Conservation (phyloP, 2,888 invertebrate species). For the Amblyteles armatorius region DNA sequence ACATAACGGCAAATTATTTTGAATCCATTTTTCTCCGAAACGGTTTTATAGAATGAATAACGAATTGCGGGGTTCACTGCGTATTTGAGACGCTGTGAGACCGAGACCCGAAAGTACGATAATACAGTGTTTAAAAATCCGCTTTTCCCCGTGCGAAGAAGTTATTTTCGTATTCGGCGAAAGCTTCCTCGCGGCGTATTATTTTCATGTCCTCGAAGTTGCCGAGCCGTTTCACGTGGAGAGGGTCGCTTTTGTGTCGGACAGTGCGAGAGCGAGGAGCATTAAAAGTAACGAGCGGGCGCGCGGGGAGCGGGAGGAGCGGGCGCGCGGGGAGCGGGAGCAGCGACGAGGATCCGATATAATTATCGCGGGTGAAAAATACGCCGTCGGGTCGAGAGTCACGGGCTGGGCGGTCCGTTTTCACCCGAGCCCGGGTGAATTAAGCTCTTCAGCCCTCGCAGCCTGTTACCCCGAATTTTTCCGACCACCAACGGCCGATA, state of each 20-base stretch:
- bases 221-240: constrained; percentile 39
- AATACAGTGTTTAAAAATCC: background rate
- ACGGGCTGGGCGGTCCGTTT: background rate
- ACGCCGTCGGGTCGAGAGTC: constrained; percentile 46
- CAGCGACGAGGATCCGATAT: constrained; percentile 38
- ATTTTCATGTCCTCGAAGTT: constrained; percentile 49
- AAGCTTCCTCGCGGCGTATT: constrained; percentile 31
- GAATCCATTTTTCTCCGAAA: too few species aligned
- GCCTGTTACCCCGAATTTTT: constrained; percentile 61
- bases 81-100: too few species aligned
- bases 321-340: background rate
- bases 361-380: constrained; percentile 64
- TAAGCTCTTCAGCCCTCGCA: constrained; percentile 60
- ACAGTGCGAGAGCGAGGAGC: constrained; percentile 59
- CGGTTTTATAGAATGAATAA: too few species aligned
- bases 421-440: constrained; percentile 41
- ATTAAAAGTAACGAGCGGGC: constrained; percentile 54
- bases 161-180: constrained; percentile 37
- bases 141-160: constrained; percentile 17
- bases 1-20: too few species aligned
- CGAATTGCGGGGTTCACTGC: too few species aligned
- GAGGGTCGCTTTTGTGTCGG: constrained; percentile 32
- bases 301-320: background rate
- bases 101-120: background rate
- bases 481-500: constrained; percentile 50